Evolutionary conservation across 1,140 invertebrate species (phyloP).

Genomic region (Cherax quadricarinatus): DNA sequence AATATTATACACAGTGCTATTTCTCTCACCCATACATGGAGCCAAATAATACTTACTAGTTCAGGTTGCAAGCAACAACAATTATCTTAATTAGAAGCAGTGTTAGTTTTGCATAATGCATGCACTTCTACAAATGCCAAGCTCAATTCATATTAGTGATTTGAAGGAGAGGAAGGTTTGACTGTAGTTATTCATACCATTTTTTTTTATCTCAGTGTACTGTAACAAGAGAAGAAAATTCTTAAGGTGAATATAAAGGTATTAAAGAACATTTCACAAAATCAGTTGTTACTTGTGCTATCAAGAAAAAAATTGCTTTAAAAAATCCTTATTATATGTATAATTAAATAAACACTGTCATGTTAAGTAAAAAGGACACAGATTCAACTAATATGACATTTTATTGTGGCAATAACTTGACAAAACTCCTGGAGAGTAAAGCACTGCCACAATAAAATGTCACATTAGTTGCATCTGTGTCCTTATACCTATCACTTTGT

Average conservation of each 20-base stretch:
- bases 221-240: background rate
- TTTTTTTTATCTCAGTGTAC: background rate
- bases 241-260: background rate
- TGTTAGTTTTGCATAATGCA: background rate
- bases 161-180: background rate
- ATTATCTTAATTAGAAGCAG: background rate
- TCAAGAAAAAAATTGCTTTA: too few species aligned
- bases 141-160: background rate
- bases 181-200: conserved; percentile 3
- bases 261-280: too few species aligned
- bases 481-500: too few species aligned
- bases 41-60: background rate
- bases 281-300: too few species aligned
- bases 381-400: too few species aligned
- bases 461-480: too few species aligned
- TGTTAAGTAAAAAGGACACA: too few species aligned
- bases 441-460: too few species aligned
- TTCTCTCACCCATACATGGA: background rate
- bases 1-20: background rate
- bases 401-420: too few species aligned
- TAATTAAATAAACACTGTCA: too few species aligned
- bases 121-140: background rate
- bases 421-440: too few species aligned
- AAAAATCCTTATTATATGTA: too few species aligned
- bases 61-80: background rate